Evolutionary conservation across 2,113 vertebrate genomes (phyloP).

Genomic region (Nestor notabilis): DNA sequence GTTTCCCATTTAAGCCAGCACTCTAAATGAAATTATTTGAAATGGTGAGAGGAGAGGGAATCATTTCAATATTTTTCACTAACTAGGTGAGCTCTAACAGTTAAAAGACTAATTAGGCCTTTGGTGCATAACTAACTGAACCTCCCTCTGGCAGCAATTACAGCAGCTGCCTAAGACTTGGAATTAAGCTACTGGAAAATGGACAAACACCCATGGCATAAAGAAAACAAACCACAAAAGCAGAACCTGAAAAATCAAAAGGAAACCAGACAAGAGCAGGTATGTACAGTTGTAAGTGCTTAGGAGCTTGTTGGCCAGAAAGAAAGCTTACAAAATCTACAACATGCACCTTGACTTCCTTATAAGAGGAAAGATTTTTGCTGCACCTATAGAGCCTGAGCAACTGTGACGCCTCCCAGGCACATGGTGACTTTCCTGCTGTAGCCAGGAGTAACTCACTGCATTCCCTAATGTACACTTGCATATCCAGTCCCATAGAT

Average conservation of each 20-base stretch:
- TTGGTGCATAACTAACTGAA: not conserved
- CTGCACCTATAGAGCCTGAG: not conserved
- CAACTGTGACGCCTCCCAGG: not conserved
- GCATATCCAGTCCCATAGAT: not conserved
- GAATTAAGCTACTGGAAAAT: not conserved
- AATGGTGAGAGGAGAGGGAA: not conserved
- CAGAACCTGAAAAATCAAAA: not conserved
- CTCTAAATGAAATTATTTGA: not conserved
- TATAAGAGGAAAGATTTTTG: not conserved
- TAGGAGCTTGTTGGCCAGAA: not conserved
- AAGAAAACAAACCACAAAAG: conserved; percentile 11
- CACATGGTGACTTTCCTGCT: accelerated
- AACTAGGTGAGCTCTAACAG: not conserved
- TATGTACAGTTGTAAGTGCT: not conserved
- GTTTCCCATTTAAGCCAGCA: not conserved
- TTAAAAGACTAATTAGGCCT: conserved; percentile 21
- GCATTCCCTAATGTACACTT: accelerated
- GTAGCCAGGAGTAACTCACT: accelerated
- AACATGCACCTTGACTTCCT: not conserved
- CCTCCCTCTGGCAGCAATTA: not conserved
- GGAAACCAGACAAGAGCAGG: not conserved
- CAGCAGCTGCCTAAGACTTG: not conserved
- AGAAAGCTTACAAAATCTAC: not conserved
- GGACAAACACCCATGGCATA: not conserved
- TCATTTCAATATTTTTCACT: not conserved